Evolutionary conservation across 2,113 vertebrate genomes (phyloP), one percentile per base, ranked within the genome.

Genomic region (Glaucomys volans): DNA sequence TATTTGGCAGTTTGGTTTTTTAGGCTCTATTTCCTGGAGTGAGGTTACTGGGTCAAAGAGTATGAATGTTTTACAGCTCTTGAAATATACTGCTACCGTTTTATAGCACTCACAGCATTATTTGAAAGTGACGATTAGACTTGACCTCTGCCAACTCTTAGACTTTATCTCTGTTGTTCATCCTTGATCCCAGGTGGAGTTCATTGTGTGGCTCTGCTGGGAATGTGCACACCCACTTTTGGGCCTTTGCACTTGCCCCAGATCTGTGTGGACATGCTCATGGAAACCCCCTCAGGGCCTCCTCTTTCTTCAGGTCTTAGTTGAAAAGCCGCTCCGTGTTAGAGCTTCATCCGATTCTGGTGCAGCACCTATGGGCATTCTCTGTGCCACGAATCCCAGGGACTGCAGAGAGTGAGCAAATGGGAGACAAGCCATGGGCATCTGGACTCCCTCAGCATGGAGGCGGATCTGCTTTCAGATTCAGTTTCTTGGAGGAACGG

Each of bases 11-110:
- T 0, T 83, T 95, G 76, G 7, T 88, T 81, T 91, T 79, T 96
- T 82, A 72, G 84, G 44, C 77, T 69, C 44, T 72, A 0, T 90
- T 96, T 96, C 94, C 83, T 96, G 80, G 83, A 87, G 26, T 86
- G 18, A 52, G 44, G 40, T 97, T 80, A 77, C 52, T 12, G 42
- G 35, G 80, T 76, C 75, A 89, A 86, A 90, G 86, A 67, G 17
- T 69, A 42, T 72, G 82, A 77, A 42, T 1, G 1, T 74, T 90
- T 91, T 83, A 87, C 2, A 69, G 84, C 47, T 85, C 74, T 91
- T 64, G 57, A 91, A 91, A 47, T 47, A 75, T 1, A 57, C 16
- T 82, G n/a, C 72, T 32, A 62, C 59, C 50, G 40, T 72, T 91
- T 93, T 47, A 54, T 28, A 74, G 14, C 0, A 1, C 35, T 44